These are phyloP conservation scores for Polyploca ridens DNA, from an alignment of 2,888 invertebrate species.

Conservation along the genomic window DNA sequence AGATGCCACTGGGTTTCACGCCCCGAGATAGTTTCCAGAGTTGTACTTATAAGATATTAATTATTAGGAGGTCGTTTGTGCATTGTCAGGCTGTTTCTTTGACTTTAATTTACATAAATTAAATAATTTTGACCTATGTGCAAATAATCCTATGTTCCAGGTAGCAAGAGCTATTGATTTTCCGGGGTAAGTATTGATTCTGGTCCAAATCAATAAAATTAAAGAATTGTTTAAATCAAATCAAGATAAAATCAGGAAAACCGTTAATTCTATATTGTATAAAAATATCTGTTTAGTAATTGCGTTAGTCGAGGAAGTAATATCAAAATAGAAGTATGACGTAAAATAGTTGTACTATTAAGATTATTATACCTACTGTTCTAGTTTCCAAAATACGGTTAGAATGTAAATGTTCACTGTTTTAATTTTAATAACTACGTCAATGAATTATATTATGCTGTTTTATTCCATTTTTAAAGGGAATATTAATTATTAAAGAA, in stretches of 20 bases:
- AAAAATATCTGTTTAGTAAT: not conserved
- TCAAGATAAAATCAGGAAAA: not conserved
- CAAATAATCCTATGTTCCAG: too few relatives aligned
- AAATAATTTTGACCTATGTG: not conserved
- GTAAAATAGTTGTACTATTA: not conserved
- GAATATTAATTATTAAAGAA: too few relatives aligned
- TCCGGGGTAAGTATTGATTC: too few relatives aligned
- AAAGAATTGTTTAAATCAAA: too few relatives aligned
- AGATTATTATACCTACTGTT: too few relatives aligned
- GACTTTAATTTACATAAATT: not conserved
- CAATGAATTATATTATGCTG: too few relatives aligned
- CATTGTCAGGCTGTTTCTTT: not conserved
- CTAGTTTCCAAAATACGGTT: not conserved
- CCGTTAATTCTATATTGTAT: not conserved
- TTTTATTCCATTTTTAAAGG: too few relatives aligned
- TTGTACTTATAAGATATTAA: slow-evolving; percentile 76
- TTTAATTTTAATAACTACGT: too few relatives aligned
- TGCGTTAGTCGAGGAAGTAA: not conserved
- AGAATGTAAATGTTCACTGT: not conserved
- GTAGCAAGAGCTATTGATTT: too few relatives aligned
- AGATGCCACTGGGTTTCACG: slow-evolving; percentile 79
- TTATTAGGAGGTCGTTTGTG: slow-evolving; percentile 67
- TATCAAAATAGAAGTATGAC: not conserved
- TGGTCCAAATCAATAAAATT: too few relatives aligned
- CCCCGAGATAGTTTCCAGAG: slow-evolving; percentile 73